Evolutionary conservation across 2,797 vertebrate species (phyloP).

Genomic region (Oceanodroma leucorhoa): DNA sequence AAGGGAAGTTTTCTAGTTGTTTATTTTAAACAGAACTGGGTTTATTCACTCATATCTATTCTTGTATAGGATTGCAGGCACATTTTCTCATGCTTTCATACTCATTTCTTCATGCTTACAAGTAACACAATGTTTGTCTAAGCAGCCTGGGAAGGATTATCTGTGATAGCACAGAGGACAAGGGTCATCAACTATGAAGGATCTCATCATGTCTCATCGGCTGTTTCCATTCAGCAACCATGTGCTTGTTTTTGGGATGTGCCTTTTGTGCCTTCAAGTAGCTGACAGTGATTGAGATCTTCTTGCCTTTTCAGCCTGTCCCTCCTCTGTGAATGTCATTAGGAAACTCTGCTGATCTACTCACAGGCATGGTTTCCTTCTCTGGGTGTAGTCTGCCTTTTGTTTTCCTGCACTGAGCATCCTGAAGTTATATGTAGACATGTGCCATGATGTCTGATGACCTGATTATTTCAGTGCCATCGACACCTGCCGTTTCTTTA

Average conservation of each 20-base stretch:
- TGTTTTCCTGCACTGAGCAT: background rate
- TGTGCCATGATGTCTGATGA: background rate
- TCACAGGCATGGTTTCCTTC: background rate
- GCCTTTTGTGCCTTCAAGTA: background rate
- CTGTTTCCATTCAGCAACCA: background rate
- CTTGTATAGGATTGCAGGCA: background rate
- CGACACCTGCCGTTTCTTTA: background rate
- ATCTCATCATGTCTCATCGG: background rate
- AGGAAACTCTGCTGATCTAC: background rate
- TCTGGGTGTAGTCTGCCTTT: background rate
- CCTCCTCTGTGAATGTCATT: background rate
- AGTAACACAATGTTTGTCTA: background rate
- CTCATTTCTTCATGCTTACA: background rate
- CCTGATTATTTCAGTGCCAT: background rate
- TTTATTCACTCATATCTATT: background rate
- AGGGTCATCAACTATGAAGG: background rate
- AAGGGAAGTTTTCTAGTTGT: background rate
- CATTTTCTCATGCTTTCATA: background rate
- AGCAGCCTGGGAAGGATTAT: background rate
- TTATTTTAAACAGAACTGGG: background rate
- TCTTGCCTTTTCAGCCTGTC: background rate
- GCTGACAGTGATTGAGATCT: background rate
- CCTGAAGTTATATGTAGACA: background rate
- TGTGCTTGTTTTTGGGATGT: background rate
- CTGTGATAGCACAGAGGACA: background rate